Evolutionary conservation across 2,797 vertebrate species (phyloP), one percentile per base, ranked within the genome.

Genomic region (Diplodus sargus): DNA sequence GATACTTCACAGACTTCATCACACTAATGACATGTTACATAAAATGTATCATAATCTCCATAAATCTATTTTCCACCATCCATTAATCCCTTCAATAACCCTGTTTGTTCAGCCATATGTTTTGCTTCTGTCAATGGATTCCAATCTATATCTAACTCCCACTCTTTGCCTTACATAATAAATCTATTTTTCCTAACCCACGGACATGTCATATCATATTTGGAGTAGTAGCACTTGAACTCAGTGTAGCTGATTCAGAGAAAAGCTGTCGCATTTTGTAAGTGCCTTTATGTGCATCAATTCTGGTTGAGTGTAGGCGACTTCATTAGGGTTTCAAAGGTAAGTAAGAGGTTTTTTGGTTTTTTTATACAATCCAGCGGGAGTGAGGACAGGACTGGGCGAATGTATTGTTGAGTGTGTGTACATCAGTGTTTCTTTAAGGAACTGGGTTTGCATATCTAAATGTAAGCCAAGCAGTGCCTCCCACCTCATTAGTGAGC

Each of bases 151-250:
- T 78, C 60, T 56, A 72, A 69, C 65, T 43, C 28, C 23, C 56
- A 58, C 53, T 48, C 47, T 66, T 62, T 34, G 25, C n/a, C 57
- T 81, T 74, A 74, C 52, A 30, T 81, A 78, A 83, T 70, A 25
- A 65, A 87, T 81, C 43, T 22, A 78, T 69, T 79, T 64, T 16
- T 78, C 57, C 57, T 39, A 62, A 74, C 78, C 80, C 70, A 81
- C 53, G 1, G 68, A 81, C 64, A 67, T 65, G 71, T 74, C 68
- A 49, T 42, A 45, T 72, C 56, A 53, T 59, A 61, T 78, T 59
- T 81, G 23, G 18, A 71, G 70, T 15, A 60, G 49, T 28, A 52
- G 10, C 15, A 74, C 71, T 30, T 70, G 49, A 76, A 56, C 49
- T 51, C 42, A 20, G 5, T 53, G 54, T 58, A 47, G 62, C 59